Percentiles rank a stretch among this genome's conserved stretches.
These are phyloP conservation scores for Pangasius mekongensis DNA, from an alignment of 2,797 vertebrate species.

Conservation along the genomic window DNA sequence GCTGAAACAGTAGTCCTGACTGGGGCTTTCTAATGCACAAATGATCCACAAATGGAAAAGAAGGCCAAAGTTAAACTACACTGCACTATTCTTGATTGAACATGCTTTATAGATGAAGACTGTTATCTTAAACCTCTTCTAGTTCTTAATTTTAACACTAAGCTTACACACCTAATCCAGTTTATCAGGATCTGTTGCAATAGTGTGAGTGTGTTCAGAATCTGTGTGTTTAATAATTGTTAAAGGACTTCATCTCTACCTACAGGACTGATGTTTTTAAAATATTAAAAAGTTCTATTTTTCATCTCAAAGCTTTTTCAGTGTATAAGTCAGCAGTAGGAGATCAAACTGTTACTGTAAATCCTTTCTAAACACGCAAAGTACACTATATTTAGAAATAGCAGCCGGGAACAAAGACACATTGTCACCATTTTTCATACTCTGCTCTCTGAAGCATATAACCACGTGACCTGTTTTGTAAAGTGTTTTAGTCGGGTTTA, in stretches of 20 bases:
- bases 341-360: background rate
- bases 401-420: background rate
- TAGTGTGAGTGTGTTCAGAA: background rate
- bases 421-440: background rate
- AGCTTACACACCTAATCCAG: background rate
- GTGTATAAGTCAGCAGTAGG: background rate
- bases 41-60: background rate
- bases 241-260: background rate
- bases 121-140: background rate
- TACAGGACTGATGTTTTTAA: background rate
- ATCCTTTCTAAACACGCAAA: background rate
- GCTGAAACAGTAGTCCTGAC: background rate
- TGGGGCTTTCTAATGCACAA: background rate
- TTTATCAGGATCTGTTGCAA: background rate
- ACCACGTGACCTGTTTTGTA: background rate
- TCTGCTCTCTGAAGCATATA: background rate
- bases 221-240: background rate
- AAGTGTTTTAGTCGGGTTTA: background rate
- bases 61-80: background rate
- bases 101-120: background rate
- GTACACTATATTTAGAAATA: background rate
- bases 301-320: background rate
- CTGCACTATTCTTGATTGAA: background rate
- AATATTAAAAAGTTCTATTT: background rate
- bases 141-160: background rate